Evolutionary conservation across 2,113 vertebrate genomes (phyloP).

Genomic region (Esox niger): DNA sequence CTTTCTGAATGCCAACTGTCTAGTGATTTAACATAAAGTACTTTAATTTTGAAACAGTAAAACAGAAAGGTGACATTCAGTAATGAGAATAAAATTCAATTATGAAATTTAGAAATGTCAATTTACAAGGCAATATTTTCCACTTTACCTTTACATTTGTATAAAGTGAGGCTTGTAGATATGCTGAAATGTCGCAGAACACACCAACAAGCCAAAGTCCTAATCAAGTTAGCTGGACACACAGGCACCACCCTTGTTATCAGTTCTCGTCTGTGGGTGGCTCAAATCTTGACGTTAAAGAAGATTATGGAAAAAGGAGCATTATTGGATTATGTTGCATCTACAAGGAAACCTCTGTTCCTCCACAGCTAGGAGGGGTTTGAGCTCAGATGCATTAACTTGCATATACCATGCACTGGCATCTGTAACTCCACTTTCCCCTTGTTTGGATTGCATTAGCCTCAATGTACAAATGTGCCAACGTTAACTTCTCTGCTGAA

Average conservation of each 20-base stretch:
- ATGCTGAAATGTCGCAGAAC: too few relatives aligned
- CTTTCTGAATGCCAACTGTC: too few relatives aligned
- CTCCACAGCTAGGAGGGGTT: slow-evolving; percentile 17
- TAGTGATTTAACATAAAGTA: too few relatives aligned
- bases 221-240: slow-evolving; percentile 36
- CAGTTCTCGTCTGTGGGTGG: slow-evolving; percentile 29
- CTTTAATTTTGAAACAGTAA: too few relatives aligned
- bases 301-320: slow-evolving; percentile 40
- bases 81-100: too few relatives aligned
- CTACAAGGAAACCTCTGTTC: slow-evolving; percentile 24
- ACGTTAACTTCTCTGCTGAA: slow-evolving; percentile 30
- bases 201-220: slow-evolving; percentile 25
- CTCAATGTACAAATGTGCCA: slow-evolving; percentile 35
- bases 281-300: slow-evolving; percentile 34
- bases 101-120: too few relatives aligned
- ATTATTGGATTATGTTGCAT: slow-evolving; percentile 41
- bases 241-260: slow-evolving; percentile 28
- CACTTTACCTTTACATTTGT: too few relatives aligned
- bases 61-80: too few relatives aligned
- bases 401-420: slow-evolving; percentile 18
- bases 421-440: neutral
- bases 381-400: slow-evolving; percentile 20
- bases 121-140: too few relatives aligned
- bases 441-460: slow-evolving; percentile 40
- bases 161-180: too few relatives aligned